Percentiles rank a stretch among this genome's conserved stretches.
phyloP scores from a whole-genome alignment of 2,888 invertebrate genomes.

The Beris chalybata region DNA sequence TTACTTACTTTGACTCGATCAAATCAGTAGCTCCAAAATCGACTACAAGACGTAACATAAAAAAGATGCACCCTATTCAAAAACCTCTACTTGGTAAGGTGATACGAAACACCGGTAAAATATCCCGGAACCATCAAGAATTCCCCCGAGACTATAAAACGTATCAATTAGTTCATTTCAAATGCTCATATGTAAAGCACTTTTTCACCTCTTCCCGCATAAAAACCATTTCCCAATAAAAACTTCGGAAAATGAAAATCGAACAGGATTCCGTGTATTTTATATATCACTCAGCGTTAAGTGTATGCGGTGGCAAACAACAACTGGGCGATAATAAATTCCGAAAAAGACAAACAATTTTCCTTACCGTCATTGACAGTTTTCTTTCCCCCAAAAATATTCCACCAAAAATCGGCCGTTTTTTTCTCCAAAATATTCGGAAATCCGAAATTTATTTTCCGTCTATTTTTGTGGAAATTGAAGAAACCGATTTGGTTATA shows the following conservation, averaged over 20 bases:
- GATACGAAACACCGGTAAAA: too few relatives aligned
- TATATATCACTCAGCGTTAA: neutral
- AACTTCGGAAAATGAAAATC: constrained; percentile 1
- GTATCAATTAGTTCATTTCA: constrained; percentile 24
- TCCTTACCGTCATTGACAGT: constrained; percentile 1
- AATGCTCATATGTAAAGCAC: neutral
- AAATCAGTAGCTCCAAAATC: too few relatives aligned
- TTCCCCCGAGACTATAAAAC: constrained; percentile 11
- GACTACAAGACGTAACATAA: too few relatives aligned
- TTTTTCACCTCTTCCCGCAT: neutral
- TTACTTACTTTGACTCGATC: too few relatives aligned
- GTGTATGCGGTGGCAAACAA: neutral
- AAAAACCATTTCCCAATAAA: neutral
- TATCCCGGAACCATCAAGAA: neutral
- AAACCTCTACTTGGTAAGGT: too few relatives aligned
- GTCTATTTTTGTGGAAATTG: neutral
- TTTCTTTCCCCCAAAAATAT: constrained; percentile 25
- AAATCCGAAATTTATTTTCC: constrained; percentile 8
- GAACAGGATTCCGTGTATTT: neutral
- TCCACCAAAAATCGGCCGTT: constrained; percentile 1
- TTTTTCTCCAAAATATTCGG: constrained; percentile 12
- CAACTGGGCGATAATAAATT: constrained; percentile 23
- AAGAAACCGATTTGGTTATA: constrained; percentile 10
- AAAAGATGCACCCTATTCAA: too few relatives aligned
- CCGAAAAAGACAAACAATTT: constrained; percentile 22